A percentile compares a stretch with the other conserved stretches of the same genome.
Conservation (phyloP, 2,888 invertebrate genomes). For the Acleris cristana region DNA sequence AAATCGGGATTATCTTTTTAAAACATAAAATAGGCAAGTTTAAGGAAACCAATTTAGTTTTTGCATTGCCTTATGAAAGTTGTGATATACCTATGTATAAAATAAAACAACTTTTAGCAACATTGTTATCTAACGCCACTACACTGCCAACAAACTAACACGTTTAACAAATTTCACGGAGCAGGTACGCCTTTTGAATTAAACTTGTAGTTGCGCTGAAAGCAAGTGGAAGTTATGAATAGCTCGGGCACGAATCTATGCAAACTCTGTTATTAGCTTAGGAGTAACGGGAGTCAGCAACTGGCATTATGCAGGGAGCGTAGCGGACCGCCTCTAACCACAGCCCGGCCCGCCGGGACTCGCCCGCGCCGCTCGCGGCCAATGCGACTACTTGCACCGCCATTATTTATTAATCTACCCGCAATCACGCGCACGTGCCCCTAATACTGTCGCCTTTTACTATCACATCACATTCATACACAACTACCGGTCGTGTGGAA, state of each 20-base stretch:
- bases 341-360: slow-evolving; percentile 45
- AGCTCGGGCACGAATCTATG: slow-evolving; percentile 54
- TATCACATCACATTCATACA: slow-evolving; percentile 11
- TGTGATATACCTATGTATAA: background rate
- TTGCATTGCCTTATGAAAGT: background rate
- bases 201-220: slow-evolving; percentile 29
- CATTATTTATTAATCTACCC: slow-evolving; percentile 44
- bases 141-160: slow-evolving; percentile 14
- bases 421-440: slow-evolving; percentile 40
- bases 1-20: too few species aligned
- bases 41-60: background rate
- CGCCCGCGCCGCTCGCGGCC: slow-evolving; percentile 45
- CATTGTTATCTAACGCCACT: slow-evolving; percentile 14
- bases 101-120: background rate
- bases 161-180: slow-evolving; percentile 30
- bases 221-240: slow-evolving; percentile 42
- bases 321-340: slow-evolving; percentile 49
- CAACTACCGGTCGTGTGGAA: background rate
- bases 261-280: slow-evolving; percentile 69
- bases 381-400: slow-evolving; percentile 42
- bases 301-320: slow-evolving; percentile 52
- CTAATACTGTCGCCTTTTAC: slow-evolving; percentile 39
- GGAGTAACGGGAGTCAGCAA: slow-evolving; percentile 60
- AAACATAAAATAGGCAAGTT: too few species aligned
- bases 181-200: slow-evolving; percentile 32